Evolutionary conservation across 2,888 invertebrate genomes (phyloP), one percentile per base, ranked within the genome.

Genomic region (Athrips mouffetella): DNA sequence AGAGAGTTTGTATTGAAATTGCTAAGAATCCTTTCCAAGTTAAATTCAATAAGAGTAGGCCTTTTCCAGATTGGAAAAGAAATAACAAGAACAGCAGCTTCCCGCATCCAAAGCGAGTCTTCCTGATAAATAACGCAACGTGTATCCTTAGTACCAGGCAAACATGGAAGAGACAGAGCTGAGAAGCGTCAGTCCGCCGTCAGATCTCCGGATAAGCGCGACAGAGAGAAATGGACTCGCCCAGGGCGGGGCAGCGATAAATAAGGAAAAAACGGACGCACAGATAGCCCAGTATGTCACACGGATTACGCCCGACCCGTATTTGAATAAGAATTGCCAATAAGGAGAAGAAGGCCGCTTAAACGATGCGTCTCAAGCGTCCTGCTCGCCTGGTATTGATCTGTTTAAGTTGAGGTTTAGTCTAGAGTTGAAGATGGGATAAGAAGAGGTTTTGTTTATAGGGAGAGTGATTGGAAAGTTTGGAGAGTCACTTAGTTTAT

Each of bases 271-370:
- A 80, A 64, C 70, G 76, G 78, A 78, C 80, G 76, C 65, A 65
- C 70, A 77, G 77, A 80, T 79, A 75, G 76, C 70, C 76, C 76
- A 75, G 82, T 80, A 78, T 82, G 85, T 84, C 83, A 76, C 71
- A 62, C 68, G 76, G 84, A 85, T 83, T 84, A 82, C 77, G 67
- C 70, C 54, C 69, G 68, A 64, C 66, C 74, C 74, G 72, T 80
- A 82, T 85, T 86, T 85, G 81, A 87, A 86, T 87, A 82, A 79
- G 81, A 84, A 86, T 86, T 77, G 83, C 77, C 80, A 83, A 84
- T 82, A 83, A 80, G 68, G 66, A 70, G 65, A 58, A 64, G 58
- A 57, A 67, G 69, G 65, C 54, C 66, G 69, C 65, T 75, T 75
- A 69, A 73, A 73, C 70, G 70, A 66, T 67, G 65, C 69, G 72